Percentiles rank a stretch among this genome's conserved stretches.
Conservation (phyloP, 2,113 vertebrate species). For the Pterocles burchelli region DNA sequence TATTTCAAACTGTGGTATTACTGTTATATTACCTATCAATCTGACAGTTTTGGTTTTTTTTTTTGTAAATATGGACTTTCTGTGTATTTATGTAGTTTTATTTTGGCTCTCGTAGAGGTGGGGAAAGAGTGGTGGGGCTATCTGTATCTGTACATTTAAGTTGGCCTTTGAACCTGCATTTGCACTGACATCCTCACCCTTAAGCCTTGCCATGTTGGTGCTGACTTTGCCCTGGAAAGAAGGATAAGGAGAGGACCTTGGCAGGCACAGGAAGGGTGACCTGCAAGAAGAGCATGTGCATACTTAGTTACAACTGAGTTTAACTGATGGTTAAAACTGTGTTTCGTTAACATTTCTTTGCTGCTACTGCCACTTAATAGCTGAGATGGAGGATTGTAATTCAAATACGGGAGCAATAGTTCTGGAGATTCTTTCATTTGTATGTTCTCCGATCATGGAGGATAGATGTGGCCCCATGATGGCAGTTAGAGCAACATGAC, state of each 20-base stretch:
- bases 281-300: not conserved
- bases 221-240: not conserved
- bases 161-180: not conserved
- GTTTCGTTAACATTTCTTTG: not conserved
- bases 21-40: not conserved
- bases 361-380: not conserved
- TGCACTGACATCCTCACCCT: not conserved
- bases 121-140: not conserved
- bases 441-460: not conserved
- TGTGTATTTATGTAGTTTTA: not conserved
- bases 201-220: not conserved
- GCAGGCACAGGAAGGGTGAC: not conserved
- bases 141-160: not conserved
- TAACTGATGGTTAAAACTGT: not conserved
- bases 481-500: not conserved
- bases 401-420: not conserved
- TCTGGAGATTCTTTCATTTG: not conserved
- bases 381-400: not conserved
- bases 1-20: not conserved
- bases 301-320: not conserved
- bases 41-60: not conserved
- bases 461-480: not conserved
- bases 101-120: not conserved
- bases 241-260: not conserved
- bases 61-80: not conserved